Base-by-base conservation (phyloP, 2,888 invertebrate genomes). In the Drosophila limbata region DNA sequence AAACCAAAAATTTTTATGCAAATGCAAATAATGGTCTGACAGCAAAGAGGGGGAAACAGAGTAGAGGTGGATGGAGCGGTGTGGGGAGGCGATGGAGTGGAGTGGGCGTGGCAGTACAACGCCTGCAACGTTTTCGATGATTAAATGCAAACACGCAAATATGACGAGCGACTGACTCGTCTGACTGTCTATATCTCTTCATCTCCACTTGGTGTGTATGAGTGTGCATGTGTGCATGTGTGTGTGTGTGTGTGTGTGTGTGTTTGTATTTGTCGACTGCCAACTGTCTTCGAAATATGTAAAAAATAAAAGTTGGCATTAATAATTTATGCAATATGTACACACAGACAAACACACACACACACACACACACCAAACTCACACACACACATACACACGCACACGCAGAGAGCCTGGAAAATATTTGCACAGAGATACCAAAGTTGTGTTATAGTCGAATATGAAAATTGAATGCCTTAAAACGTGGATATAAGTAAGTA, bases 91-190 rank as follows among this genome's bases (percentile, higher is more conserved):
- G 21, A 3, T 5, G 25, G 21, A 4, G 28, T 11, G 9, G n/a
- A 11, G 39, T 51, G 76, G 74, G 73, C 66, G 73, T 76, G 71
- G 56, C 70, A 60, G 62, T 47, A 62, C 15, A 50, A 61, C 66
- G 67, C 70, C 69, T 86, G 87, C 84, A 84, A 82, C 81, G 78
- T 78, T 88, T 89, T 90, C 89, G 83, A 86, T 89, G 89, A 89
- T 89, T 89, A 89, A 85, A 88, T 87, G 85, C 88, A 81, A 85
- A 85, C 85, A 85, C 86, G 85, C 86, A 88, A 88, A 88, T 85
- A 88, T 87, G 84, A 84, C 78, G 84, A 82, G 70, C 78, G 69
- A 78, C 78, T 57, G 73, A 69, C 70, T 57, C 72, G 77, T 55
- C 79, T 33, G 53, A 40, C 63, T 61, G 63, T 56, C 42, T 64